phyloP scores from a whole-genome alignment of 2,888 invertebrate genomes.

The Maniola hyperantus region DNA sequence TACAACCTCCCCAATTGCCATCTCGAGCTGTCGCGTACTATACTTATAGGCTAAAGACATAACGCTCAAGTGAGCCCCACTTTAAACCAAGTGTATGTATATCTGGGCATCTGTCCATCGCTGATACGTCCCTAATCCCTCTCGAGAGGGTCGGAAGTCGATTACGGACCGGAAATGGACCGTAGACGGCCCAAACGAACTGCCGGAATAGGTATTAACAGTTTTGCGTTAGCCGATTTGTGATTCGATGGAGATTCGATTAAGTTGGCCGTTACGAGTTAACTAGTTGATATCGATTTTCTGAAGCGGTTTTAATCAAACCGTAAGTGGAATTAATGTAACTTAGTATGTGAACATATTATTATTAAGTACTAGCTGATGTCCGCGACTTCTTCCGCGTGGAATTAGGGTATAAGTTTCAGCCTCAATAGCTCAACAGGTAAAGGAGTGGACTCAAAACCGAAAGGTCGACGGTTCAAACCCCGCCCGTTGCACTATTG shows the following conservation, averaged over 20 bases:
- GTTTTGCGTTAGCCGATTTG: constrained; percentile 41
- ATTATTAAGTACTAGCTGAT: too few relatives aligned
- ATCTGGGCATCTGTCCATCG: constrained; percentile 24
- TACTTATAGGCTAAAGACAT: too few relatives aligned
- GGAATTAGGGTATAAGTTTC: too few relatives aligned
- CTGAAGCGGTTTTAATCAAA: constrained; percentile 3
- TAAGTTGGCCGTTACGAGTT: constrained; percentile 29
- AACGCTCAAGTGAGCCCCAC: too few relatives aligned
- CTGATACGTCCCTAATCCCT: constrained; percentile 44
- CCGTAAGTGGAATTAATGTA: neutral
- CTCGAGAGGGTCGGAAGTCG: constrained; percentile 56
- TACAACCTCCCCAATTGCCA: too few relatives aligned
- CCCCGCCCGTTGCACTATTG: too few relatives aligned
- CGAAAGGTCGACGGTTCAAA: too few relatives aligned
- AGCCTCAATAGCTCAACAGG: too few relatives aligned
- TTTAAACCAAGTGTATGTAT: neutral
- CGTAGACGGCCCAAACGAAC: constrained; percentile 41
- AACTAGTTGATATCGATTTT: neutral
- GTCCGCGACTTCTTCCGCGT: too few relatives aligned
- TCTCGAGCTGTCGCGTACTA: too few relatives aligned
- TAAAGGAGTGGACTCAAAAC: too few relatives aligned
- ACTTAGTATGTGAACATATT: neutral
- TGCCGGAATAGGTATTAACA: constrained; percentile 41
- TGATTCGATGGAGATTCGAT: constrained; percentile 36
- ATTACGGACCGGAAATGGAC: constrained; percentile 66